phyloP scores from a whole-genome alignment of 2,113 vertebrate species.

The Sinocyclocheilus anshuiensis region DNA sequence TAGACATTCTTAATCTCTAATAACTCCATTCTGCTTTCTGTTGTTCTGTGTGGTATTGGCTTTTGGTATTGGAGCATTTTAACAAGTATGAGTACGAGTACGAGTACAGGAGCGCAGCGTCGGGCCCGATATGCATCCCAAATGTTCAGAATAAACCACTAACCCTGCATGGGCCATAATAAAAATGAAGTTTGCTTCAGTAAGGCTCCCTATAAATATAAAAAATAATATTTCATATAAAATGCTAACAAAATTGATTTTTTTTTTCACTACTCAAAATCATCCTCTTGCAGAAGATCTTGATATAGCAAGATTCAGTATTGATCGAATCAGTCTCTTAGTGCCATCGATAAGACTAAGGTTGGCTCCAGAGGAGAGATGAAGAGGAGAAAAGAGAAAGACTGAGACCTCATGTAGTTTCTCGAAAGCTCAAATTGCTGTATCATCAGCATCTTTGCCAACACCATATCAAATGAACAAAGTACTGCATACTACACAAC shows the following conservation, averaged over 20 bases:
- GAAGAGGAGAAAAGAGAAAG: background rate
- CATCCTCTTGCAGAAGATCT: background rate
- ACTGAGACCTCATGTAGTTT: background rate
- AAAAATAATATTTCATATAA: no score
- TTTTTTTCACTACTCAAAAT: background rate
- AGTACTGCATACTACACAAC: background rate
- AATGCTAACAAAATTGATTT: no score
- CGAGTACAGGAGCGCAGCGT: no score
- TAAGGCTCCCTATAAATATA: no score
- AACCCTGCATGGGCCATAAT: background rate
- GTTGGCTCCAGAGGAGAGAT: background rate
- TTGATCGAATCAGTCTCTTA: conserved; percentile 20
- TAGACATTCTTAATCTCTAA: no score
- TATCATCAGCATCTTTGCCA: conserved; percentile 20
- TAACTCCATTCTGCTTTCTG: no score
- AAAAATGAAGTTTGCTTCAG: no score
- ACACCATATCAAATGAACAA: background rate
- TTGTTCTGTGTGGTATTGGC: no score
- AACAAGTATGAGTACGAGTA: no score
- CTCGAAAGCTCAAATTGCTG: background rate
- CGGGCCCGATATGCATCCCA: no score
- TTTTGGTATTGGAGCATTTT: no score
- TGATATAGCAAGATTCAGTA: background rate
- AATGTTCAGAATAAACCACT: background rate
- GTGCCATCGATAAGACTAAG: conserved; percentile 14